Conservation (phyloP, 2,797 vertebrate species). For the Uromys caudimaculatus region DNA sequence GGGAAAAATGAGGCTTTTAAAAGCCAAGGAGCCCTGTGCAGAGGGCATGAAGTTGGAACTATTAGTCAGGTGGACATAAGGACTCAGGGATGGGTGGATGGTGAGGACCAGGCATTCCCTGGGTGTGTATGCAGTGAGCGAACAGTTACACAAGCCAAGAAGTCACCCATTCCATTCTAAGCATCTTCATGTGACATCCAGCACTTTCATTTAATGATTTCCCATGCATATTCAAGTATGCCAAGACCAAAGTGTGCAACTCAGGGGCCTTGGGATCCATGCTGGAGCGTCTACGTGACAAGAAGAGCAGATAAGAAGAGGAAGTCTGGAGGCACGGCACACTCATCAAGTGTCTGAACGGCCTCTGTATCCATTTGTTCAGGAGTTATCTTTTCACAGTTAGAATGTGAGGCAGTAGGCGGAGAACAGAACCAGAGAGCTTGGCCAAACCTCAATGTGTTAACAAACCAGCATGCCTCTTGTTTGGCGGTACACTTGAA, state of each 20-base stretch:
- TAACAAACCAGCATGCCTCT: background rate
- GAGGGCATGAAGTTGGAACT: background rate
- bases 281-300: background rate
- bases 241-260: background rate
- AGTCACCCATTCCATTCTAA: background rate
- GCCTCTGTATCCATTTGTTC: background rate
- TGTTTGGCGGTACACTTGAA: background rate
- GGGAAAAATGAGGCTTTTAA: background rate
- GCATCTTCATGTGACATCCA: background rate
- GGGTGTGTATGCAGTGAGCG: background rate
- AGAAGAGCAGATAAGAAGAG: background rate
- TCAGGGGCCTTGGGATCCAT: background rate
- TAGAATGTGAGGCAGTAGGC: conserved; percentile 23
- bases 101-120: background rate
- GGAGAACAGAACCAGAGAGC: conserved; percentile 6
- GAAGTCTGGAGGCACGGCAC: background rate
- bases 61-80: background rate
- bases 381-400: background rate
- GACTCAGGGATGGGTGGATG: background rate
- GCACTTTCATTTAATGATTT: conserved; percentile 23
- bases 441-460: background rate
- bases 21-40: background rate
- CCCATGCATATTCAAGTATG: background rate
- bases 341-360: background rate
- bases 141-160: background rate